phyloP scores from a whole-genome alignment of 2,797 vertebrate genomes.

The Kryptopterus vitreolus region DNA sequence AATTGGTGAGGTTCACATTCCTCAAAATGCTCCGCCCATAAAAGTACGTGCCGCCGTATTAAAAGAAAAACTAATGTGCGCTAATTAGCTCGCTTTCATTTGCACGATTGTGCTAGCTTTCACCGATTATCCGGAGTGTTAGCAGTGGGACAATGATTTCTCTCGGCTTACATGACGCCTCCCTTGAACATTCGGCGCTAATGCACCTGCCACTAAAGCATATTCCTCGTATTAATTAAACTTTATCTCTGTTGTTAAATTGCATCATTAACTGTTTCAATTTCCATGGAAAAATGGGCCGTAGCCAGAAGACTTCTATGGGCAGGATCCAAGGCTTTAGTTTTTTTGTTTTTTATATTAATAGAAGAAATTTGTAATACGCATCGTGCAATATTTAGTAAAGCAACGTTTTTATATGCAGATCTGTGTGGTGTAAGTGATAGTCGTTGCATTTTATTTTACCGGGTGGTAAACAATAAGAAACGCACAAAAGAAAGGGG shows the following conservation, averaged over 20 bases:
- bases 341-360: neutral
- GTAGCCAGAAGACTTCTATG: neutral
- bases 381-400: neutral
- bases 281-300: slow-evolving; percentile 24
- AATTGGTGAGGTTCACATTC: neutral
- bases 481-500: neutral
- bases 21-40: neutral
- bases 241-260: slow-evolving; percentile 33
- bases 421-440: neutral
- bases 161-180: neutral
- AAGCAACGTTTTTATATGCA: neutral
- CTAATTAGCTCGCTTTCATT: neutral
- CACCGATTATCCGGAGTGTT: neutral
- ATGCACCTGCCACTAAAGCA: neutral
- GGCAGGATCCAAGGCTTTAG: neutral
- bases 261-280: slow-evolving; percentile 45
- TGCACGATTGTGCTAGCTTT: neutral
- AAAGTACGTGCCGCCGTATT: neutral
- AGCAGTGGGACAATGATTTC: neutral
- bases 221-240: slow-evolving; percentile 28
- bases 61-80: neutral
- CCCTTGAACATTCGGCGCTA: neutral
- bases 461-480: neutral
- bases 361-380: too few species aligned
- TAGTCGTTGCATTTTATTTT: neutral